Percentiles rank a stretch among this genome's conserved stretches.
Conservation (phyloP, 2,797 vertebrate species). For the Siniperca scherzeri region DNA sequence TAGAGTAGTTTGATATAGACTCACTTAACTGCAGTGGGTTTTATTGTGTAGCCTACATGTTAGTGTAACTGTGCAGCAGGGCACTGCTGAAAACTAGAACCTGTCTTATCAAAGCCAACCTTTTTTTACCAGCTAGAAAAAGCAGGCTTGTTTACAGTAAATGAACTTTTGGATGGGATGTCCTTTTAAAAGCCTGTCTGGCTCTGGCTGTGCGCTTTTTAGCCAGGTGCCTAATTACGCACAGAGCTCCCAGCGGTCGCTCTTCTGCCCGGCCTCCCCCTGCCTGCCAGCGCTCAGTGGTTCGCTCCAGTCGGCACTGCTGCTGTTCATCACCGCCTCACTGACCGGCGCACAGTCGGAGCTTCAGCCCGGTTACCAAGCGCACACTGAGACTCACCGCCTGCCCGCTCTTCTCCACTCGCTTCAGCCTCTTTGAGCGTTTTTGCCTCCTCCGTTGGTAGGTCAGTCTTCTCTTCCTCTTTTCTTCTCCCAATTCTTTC, state of each 20-base stretch:
- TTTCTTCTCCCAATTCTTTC: conserved; percentile 1
- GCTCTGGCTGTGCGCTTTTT: neutral
- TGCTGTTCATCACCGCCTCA: conserved; percentile 35
- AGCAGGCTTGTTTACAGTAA: neutral
- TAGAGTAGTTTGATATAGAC: too few species aligned
- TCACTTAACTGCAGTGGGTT: too few species aligned
- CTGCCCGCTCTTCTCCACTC: conserved; percentile 6
- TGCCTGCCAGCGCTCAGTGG: conserved; percentile 46
- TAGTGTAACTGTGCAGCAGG: too few species aligned
- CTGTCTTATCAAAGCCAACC: neutral
- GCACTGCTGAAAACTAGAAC: too few species aligned
- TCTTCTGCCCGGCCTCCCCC: neutral
- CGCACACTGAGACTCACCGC: conserved; percentile 29
- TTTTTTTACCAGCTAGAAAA: neutral
- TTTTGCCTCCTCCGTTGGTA: conserved; percentile 50
- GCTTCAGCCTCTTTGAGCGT: conserved; percentile 34
- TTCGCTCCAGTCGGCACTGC: conserved; percentile 55
- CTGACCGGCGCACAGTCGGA: conserved; percentile 46
- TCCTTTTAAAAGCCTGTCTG: conserved; percentile 9
- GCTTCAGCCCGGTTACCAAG: conserved; percentile 43
- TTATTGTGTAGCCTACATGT: too few species aligned
- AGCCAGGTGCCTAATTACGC: conserved; percentile 38
- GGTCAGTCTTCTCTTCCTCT: conserved; percentile 38
- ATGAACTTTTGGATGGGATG: neutral
- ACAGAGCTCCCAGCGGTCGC: conserved; percentile 18